These are phyloP conservation scores for Sclerurus mexicanus DNA, from an alignment of 2,113 vertebrate genomes.

Conservation along the genomic window DNA sequence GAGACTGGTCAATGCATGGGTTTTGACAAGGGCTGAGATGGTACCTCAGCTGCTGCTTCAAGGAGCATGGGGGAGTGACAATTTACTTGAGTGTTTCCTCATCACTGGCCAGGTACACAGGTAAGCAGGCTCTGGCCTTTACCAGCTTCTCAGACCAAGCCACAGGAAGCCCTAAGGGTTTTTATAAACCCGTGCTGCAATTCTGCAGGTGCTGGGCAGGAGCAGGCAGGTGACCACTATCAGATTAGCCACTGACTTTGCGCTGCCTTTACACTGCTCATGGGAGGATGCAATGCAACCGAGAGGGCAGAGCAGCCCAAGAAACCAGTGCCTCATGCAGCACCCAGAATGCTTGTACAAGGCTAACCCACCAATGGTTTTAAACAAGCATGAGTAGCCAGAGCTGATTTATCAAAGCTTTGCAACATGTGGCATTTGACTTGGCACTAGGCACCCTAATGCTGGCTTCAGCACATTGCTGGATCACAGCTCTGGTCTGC, in stretches of 20 bases:
- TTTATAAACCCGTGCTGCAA: not conserved
- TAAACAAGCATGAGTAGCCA: not conserved
- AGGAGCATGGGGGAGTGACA: not conserved
- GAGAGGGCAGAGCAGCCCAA: not conserved
- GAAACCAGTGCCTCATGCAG: fast-evolving
- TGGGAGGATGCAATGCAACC: not conserved
- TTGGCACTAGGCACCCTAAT: not conserved
- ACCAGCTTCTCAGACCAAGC: not conserved
- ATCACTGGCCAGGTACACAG: not conserved
- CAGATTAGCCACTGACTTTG: not conserved
- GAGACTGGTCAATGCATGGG: fast-evolving
- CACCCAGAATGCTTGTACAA: fast-evolving
- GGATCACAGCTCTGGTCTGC: not conserved
- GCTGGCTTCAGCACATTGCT: fast-evolving
- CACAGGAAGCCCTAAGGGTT: not conserved
- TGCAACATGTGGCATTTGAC: not conserved
- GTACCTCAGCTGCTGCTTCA: not conserved
- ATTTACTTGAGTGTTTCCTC: not conserved
- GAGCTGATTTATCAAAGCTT: not conserved
- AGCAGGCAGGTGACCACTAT: fast-evolving
- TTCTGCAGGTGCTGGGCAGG: fast-evolving
- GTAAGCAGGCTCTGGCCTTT: not conserved
- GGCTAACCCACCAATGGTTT: not conserved
- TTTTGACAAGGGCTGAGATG: not conserved
- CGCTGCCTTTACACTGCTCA: fast-evolving